These are phyloP conservation scores for Cryptomyrus ogoouensis DNA, from an alignment of 2,113 vertebrate species.

Conservation along the genomic window DNA sequence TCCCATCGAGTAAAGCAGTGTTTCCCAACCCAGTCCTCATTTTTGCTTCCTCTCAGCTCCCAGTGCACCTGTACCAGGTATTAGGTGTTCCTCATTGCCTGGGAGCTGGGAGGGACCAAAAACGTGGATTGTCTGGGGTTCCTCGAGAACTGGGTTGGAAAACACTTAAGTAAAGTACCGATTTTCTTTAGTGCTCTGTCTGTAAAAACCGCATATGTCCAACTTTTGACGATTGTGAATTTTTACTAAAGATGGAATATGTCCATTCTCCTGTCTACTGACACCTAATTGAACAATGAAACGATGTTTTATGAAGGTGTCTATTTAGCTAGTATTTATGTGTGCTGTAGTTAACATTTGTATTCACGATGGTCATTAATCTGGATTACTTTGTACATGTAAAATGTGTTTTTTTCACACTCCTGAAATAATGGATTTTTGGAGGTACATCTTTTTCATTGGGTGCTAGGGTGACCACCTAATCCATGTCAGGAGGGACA, in stretches of 20 bases:
- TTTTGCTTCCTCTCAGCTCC: too few relatives aligned
- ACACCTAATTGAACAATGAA: background rate
- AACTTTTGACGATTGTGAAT: background rate
- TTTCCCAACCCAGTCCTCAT: too few relatives aligned
- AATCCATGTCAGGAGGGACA: too few relatives aligned
- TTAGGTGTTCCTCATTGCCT: too few relatives aligned
- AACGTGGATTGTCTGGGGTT: too few relatives aligned
- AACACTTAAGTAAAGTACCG: too few relatives aligned
- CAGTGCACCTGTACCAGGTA: too few relatives aligned
- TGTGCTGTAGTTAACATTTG: background rate
- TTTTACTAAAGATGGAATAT: background rate
- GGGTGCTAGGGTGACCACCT: too few relatives aligned
- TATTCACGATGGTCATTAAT: background rate
- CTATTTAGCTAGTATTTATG: background rate
- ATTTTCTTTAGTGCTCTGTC: background rate
- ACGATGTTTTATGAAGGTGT: background rate
- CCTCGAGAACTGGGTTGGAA: too few relatives aligned
- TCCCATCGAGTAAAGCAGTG: too few relatives aligned
- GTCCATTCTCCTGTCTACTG: background rate
- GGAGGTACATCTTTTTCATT: background rate
- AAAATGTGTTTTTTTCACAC: background rate
- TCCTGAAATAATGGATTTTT: background rate
- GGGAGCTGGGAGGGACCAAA: too few relatives aligned
- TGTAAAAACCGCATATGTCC: background rate
- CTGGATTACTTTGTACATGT: background rate